Evolutionary conservation across 35 echinoderm and acorn worm species (phyloP), one percentile per base, ranked within the genome.

Genomic region (Apostichopus parvimensis): DNA sequence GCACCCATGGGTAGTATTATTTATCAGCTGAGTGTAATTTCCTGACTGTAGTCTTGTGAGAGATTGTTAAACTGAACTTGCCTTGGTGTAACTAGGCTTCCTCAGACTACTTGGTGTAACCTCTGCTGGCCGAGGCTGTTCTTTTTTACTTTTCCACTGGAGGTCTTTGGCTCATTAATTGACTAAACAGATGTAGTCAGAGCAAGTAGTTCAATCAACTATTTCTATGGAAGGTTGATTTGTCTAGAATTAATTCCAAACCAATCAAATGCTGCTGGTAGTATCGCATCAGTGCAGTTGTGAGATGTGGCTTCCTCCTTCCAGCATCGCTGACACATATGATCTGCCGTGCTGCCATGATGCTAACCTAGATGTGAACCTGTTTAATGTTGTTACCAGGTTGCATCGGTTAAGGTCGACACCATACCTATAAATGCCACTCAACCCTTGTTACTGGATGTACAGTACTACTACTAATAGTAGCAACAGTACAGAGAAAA

Each of bases 161-260:
- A 84, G 81, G 81, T 84, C 81, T 84, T 84, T 84, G 81, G 81
- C 81, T 84, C n/a, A 25, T 84, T 84, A 84, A 84, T 84, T 84
- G 52, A 56, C 81, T 84, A 58, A 56, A 54, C 81, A 84, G 81
- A 84, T 84, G 81, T 59, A 84, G 71, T 14, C 71, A 75, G 20
- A 75, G 71, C 81, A 22, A 84, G 81, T 17, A 84, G 81, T 84
- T 84, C 81, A 56, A 84, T 84, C 54, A 84, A 84, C 81, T 84
- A 21, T 58, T 84, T 80, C 9, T 80, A 20, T 80, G 25, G 25
- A 53, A 84, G 81, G 81, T 84, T 84, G 71, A 84, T 84, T 84
- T 56, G 54, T 84, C 57, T 84, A 59, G 81, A 84, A 84, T 84
- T 84, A 84, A 58, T 84, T 58, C 81, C 20, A 84, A 59, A 84